A percentile compares a stretch with the other conserved stretches of the same genome.
These are phyloP conservation scores for Glyphotaelius pellucidus DNA, from an alignment of 2,888 invertebrate genomes.

Conservation along the genomic window DNA sequence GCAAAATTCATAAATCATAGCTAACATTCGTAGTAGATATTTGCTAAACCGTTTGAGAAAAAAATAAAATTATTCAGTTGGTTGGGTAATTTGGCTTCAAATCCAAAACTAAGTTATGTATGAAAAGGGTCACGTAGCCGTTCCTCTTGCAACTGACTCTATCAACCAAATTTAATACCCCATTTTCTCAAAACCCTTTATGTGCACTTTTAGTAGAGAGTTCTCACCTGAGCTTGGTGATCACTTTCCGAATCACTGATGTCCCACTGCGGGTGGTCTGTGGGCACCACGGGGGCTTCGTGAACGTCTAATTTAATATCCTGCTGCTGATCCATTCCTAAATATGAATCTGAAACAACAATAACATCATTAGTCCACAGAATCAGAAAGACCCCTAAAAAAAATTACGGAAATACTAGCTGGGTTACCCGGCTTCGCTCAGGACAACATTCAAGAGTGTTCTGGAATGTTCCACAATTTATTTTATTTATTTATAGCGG, in stretches of 20 bases:
- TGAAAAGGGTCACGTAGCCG: no score
- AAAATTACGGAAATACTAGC: neutral
- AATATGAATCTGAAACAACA: constrained; percentile 88
- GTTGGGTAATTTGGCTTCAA: no score
- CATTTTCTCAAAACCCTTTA: neutral
- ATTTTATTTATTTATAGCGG: no score
- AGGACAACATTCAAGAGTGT: no score
- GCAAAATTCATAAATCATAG: no score
- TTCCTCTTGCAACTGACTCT: neutral
- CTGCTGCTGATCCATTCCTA: constrained; percentile 96
- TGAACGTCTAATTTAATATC: constrained; percentile 98
- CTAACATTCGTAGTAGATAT: no score
- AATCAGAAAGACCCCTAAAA: no score
- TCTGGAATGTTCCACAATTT: no score
- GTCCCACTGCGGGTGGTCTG: constrained; percentile 98
- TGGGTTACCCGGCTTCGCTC: no score
- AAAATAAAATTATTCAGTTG: no score
- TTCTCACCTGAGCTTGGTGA: constrained; percentile 76
- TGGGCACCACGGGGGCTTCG: constrained; percentile 94
- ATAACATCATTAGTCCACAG: constrained; percentile 4
- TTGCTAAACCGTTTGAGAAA: no score
- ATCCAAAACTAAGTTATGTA: no score
- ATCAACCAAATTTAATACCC: neutral
- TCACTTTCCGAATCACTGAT: constrained; percentile 94
- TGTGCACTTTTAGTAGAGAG: neutral